Percentiles rank a stretch among this genome's conserved stretches.
These are phyloP conservation scores for Phaonia tiefii DNA, from an alignment of 2,888 invertebrate genomes.

Conservation along the genomic window DNA sequence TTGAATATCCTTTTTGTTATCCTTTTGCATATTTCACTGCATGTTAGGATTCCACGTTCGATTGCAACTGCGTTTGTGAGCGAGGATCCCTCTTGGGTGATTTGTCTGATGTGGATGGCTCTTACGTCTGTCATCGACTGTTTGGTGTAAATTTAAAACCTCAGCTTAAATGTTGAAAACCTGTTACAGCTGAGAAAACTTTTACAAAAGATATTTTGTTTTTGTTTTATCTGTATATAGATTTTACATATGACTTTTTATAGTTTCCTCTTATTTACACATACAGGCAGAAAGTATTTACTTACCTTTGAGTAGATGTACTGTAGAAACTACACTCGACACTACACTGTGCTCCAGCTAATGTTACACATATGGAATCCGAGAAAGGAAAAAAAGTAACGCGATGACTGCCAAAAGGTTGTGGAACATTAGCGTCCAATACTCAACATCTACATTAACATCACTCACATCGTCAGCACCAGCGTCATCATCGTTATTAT, in stretches of 20 bases:
- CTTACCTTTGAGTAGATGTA: not conserved
- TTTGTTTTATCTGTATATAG: not conserved
- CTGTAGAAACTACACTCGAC: not conserved
- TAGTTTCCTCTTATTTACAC: constrained; percentile 57
- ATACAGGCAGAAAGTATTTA: constrained; percentile 2
- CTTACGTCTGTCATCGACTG: constrained; percentile 63
- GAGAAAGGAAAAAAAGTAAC: no score
- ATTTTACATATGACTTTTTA: constrained; percentile 64
- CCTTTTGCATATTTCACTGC: not conserved
- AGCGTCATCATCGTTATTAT: not conserved
- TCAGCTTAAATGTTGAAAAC: constrained; percentile 71
- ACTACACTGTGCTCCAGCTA: not conserved
- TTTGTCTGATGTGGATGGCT: constrained; percentile 58
- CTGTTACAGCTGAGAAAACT: constrained; percentile 71
- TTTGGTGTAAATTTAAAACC: constrained; percentile 66
- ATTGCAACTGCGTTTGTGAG: not conserved
- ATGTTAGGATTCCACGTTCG: not conserved
- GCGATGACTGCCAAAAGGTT: no score
- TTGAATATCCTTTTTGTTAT: constrained; percentile 23
- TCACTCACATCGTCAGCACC: no score
- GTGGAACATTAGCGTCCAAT: no score
- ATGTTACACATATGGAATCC: no score
- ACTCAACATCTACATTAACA: no score
- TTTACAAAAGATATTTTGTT: constrained; percentile 67
- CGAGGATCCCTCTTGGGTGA: no score